Percentiles rank a stretch among this genome's conserved stretches.
Conservation (phyloP, 2,113 vertebrate genomes). For the Craseonycteris thonglongyai region DNA sequence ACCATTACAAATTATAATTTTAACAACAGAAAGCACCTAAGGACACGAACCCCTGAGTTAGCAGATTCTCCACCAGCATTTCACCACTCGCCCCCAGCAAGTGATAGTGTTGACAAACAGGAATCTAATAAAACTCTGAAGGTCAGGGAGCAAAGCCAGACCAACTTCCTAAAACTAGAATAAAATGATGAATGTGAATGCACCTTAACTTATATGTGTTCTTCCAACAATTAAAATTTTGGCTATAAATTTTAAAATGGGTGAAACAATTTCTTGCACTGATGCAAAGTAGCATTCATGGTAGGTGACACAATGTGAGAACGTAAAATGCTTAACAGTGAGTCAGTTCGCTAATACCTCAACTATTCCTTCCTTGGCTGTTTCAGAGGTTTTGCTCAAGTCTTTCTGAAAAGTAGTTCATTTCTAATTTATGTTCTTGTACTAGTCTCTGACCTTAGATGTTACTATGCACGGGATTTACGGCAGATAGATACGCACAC, state of each 20-base stretch:
- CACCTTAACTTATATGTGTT: not conserved
- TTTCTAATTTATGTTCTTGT: not conserved
- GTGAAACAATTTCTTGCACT: not conserved
- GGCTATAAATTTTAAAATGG: not conserved
- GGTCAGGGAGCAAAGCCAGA: slow-evolving; percentile 52
- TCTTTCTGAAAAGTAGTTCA: not conserved
- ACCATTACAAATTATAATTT: slow-evolving; percentile 48
- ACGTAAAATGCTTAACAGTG: not conserved
- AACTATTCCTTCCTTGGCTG: not conserved
- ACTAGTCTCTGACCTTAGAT: not conserved
- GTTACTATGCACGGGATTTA: slow-evolving; percentile 21
- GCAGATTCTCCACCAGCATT: slow-evolving; percentile 7
- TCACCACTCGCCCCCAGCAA: not conserved
- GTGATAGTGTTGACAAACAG: slow-evolving; percentile 17
- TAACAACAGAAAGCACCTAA: slow-evolving; percentile 47
- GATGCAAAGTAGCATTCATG: not conserved
- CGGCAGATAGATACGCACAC: slow-evolving; percentile 55
- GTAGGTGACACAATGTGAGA: not conserved
- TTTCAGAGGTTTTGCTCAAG: not conserved
- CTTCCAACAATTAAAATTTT: not conserved
- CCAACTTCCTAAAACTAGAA: not conserved
- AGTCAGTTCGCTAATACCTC: not conserved
- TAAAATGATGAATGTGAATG: not conserved
- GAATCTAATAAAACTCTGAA: slow-evolving; percentile 45
- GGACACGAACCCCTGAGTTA: slow-evolving; percentile 20